Base-by-base conservation (phyloP, 1,140 invertebrate species). In the Drosophila virilis region DNA sequence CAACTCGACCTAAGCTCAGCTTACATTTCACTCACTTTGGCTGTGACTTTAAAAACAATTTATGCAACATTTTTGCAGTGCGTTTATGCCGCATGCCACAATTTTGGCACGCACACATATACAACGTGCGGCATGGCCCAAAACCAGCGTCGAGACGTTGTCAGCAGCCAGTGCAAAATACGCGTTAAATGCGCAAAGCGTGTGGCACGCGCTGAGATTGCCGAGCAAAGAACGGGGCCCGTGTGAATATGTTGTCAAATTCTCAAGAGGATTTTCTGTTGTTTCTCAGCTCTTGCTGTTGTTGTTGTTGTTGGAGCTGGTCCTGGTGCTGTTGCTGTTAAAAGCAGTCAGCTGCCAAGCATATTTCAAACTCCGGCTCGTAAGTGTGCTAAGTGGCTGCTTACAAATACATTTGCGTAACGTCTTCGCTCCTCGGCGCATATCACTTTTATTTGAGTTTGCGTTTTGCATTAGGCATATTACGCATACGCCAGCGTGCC, bases 391-490 rank as follows among this genome's bases (percentile, higher is more conserved):
- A 88, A 88, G 83, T 88, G 83, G 84, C 77, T 88, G 83, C 83
- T 88, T 89, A 89, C 83, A 89, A 74, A 86, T 83, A 86, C 83
- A 88, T 86, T 86, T 86, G 83, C 76, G 67, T 77, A 79, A 82
- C 78, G 50, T 71, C 73, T 57, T 60, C 37, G 57, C 64, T 40
- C 32, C 59, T 51, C 37, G 55, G 32, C 74, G 73, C 77, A 89
- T 77, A 83, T 88, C 82, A 86, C 83, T 86, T 86, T 86, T 86
- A 86, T 86, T 86, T 86, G 83, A 86, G 83, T 88, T 89, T 86
- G 79, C 69, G 83, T 86, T 86, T 84, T 83, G 70, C 84, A 88
- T 88, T 89, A 88, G 84, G 66, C 77, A 80, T 89, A 89, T 88
- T 88, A 84, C 84, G 80, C 59, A 88, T 88, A 88, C 79, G 83